Evolutionary conservation across 2,113 vertebrate genomes (phyloP).

Genomic region (Hirundichthys speculiger): DNA sequence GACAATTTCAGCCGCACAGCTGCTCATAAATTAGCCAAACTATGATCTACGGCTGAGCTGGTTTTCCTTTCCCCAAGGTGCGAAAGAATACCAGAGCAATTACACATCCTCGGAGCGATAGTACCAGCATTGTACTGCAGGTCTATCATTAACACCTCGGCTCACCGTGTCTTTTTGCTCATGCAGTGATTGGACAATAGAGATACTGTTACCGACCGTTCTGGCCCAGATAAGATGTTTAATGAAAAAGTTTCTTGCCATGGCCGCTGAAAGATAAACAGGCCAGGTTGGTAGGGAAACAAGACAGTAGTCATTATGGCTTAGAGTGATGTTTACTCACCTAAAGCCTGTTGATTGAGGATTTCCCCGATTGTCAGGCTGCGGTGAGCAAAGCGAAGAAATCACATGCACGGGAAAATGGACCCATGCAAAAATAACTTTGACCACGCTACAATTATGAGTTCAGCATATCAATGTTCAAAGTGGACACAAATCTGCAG

Average conservation of each 20-base stretch:
- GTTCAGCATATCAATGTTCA: slow-evolving; percentile 13
- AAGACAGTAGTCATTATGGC: slow-evolving; percentile 58
- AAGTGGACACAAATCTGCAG: not conserved
- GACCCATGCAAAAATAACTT: not conserved
- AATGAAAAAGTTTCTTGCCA: slow-evolving; percentile 34
- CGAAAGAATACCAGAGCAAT: slow-evolving; percentile 43
- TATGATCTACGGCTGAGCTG: slow-evolving; percentile 27
- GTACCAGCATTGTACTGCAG: slow-evolving; percentile 34
- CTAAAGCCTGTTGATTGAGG: slow-evolving; percentile 46
- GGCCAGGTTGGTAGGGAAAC: slow-evolving; percentile 52
- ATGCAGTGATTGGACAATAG: slow-evolving; percentile 36
- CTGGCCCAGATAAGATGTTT: slow-evolving; percentile 24
- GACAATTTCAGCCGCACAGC: slow-evolving; percentile 18
- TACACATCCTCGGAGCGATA: slow-evolving; percentile 37
- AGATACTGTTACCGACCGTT: slow-evolving; percentile 41
- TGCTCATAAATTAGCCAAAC: not conserved
- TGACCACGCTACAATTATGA: slow-evolving; percentile 6
- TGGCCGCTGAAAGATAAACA: slow-evolving; percentile 56
- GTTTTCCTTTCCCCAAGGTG: slow-evolving; percentile 12
- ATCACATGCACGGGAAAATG: not conserved
- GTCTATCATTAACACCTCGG: slow-evolving; percentile 36
- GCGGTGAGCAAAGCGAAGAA: slow-evolving; percentile 15
- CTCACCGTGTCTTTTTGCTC: slow-evolving; percentile 28
- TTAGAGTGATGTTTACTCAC: slow-evolving; percentile 45
- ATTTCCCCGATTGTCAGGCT: slow-evolving; percentile 35